These are phyloP conservation scores for Dromiciops gliroides DNA, from an alignment of 2,113 vertebrate species.

Conservation along the genomic window DNA sequence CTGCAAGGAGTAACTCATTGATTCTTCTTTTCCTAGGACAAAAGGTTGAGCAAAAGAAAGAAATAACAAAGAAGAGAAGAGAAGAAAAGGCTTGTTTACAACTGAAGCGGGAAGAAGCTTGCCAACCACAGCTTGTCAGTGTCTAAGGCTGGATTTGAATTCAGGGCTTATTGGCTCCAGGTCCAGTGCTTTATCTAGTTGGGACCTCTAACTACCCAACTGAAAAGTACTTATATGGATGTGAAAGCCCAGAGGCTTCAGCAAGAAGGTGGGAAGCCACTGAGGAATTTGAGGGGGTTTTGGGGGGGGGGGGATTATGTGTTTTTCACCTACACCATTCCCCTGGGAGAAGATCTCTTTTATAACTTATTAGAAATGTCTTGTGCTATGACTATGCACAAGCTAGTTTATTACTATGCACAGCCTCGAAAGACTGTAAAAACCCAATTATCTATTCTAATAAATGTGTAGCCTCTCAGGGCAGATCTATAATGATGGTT, in stretches of 20 bases:
- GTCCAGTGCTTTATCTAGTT: neutral
- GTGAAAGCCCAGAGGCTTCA: neutral
- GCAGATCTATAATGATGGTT: neutral
- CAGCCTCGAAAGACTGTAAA: neutral
- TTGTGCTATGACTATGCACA: neutral
- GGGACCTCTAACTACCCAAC: neutral
- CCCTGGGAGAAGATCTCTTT: neutral
- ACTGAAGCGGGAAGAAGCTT: neutral
- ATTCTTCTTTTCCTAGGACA: too few species aligned
- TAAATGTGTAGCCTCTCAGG: neutral
- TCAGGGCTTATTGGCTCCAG: neutral
- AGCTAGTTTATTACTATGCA: neutral
- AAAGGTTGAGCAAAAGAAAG: neutral
- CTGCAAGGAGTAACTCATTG: too few species aligned
- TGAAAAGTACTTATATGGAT: neutral
- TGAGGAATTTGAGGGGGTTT: neutral
- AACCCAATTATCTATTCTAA: neutral
- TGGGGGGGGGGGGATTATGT: too few species aligned
- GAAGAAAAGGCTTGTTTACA: neutral
- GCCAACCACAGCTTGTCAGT: neutral
- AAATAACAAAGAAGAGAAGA: neutral
- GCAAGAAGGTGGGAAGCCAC: neutral
- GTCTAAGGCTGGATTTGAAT: neutral
- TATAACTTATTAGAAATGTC: constrained; percentile 11
- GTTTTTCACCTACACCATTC: neutral